Conservation (phyloP, 2,113 vertebrate species). For the Crotalus helleri region DNA sequence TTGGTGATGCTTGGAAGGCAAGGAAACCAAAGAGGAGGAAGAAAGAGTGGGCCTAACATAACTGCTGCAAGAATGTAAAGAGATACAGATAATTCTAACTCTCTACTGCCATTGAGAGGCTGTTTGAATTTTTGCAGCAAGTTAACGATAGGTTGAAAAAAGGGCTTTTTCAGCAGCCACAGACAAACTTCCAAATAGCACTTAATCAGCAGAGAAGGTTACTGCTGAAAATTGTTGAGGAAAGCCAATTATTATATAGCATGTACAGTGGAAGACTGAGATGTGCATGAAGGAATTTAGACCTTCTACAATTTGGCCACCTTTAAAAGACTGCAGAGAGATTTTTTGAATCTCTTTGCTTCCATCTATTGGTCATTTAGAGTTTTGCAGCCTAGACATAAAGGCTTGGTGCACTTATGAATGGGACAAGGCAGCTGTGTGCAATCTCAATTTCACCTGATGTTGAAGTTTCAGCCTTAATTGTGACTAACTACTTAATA, state of each 20-base stretch:
- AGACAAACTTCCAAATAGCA: neutral
- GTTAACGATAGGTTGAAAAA: neutral
- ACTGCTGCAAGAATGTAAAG: neutral
- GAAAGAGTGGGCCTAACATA: neutral
- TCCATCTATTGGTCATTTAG: neutral
- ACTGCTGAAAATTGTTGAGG: neutral
- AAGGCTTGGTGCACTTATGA: neutral
- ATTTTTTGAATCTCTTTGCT: neutral
- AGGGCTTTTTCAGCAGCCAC: neutral
- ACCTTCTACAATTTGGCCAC: neutral
- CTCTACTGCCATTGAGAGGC: neutral
- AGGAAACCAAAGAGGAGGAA: neutral
- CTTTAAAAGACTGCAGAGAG: neutral
- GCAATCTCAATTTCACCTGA: neutral
- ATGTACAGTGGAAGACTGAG: neutral
- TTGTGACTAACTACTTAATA: neutral
- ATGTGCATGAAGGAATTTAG: neutral
- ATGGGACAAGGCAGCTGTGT: neutral
- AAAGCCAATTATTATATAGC: neutral
- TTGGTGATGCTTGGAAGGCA: neutral
- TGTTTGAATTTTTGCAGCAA: neutral
- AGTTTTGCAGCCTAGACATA: neutral
- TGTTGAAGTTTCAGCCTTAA: neutral
- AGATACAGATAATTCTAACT: neutral
- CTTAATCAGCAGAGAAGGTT: neutral